Percentiles rank a stretch among this genome's conserved stretches.
Conservation (phyloP, 92 coral and sea anemone species). For the Metridium senile region DNA sequence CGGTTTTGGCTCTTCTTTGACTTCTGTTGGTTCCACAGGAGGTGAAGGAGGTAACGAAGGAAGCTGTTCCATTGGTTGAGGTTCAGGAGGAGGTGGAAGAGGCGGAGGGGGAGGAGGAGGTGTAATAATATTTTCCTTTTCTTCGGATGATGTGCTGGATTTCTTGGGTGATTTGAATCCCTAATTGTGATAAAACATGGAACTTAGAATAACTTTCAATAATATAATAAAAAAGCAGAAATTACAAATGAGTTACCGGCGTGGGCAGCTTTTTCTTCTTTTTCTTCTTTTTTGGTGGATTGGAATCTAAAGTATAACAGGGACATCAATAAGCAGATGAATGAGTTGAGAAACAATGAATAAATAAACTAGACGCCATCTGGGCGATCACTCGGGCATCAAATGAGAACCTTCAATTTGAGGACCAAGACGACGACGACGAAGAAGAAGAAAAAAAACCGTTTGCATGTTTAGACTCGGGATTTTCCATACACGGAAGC, state of each 20-base stretch:
- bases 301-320: conserved; percentile 21
- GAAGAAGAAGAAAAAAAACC: too few species aligned
- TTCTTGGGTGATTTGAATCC: conserved; percentile 27
- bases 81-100: conserved; percentile 11
- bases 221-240: too few species aligned
- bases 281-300: conserved; percentile 68
- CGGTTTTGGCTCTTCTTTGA: conserved; percentile 21
- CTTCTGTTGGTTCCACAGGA: conserved; percentile 13
- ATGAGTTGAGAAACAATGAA: too few species aligned
- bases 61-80: neutral
- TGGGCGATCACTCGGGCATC: too few species aligned
- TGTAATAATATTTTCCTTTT: conserved; percentile 5
- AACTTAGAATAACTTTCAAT: neutral
- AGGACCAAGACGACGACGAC: too few species aligned
- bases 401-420: too few species aligned
- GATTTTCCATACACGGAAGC: too few species aligned
- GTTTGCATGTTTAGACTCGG: too few species aligned
- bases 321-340: neutral
- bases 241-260: conserved; percentile 15
- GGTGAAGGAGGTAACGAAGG: conserved; percentile 9
- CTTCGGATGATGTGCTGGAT: conserved; percentile 17
- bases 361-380: too few species aligned
- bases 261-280: conserved; percentile 48
- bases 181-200: neutral
- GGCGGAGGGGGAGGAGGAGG: conserved; percentile 2